Evolutionary conservation across 2,113 vertebrate genomes (phyloP).

Genomic region (Vidua macroura): DNA sequence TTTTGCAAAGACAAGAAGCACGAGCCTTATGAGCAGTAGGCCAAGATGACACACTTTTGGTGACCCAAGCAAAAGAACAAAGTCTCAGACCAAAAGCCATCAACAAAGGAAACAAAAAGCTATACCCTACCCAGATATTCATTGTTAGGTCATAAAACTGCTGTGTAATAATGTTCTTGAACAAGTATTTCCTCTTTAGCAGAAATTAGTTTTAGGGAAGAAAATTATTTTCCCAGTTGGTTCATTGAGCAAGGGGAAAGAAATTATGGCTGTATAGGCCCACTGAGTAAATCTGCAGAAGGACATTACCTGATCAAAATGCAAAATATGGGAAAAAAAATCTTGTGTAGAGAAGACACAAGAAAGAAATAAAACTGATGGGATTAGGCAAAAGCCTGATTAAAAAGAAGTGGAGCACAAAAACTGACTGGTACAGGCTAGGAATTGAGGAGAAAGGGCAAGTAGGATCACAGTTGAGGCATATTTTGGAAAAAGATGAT

Average conservation of each 20-base stretch:
- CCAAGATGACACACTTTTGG: not conserved
- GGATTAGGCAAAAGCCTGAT: not conserved
- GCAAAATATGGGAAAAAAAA: not conserved
- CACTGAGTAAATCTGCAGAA: not conserved
- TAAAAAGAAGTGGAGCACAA: not conserved
- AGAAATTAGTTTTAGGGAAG: not conserved
- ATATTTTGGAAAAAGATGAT: not conserved
- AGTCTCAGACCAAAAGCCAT: not conserved
- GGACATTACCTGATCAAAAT: not conserved
- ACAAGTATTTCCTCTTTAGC: not conserved
- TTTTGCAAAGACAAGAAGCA: not conserved
- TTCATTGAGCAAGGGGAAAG: not conserved
- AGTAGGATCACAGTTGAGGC: not conserved
- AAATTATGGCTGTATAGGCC: not conserved
- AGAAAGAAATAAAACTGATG: not conserved
- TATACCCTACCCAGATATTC: not conserved
- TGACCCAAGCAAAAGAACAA: not conserved
- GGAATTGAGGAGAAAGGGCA: not conserved
- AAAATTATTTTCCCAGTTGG: not conserved
- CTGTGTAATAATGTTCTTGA: not conserved
- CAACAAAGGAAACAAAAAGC: not conserved
- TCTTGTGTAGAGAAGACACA: not conserved
- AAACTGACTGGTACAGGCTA: not conserved
- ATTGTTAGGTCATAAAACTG: not conserved
- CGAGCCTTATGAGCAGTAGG: not conserved